Percentiles rank a stretch among this genome's conserved stretches.
These are phyloP conservation scores for Halictus rubicundus DNA, from an alignment of 1,140 invertebrate genomes.

Conservation along the genomic window DNA sequence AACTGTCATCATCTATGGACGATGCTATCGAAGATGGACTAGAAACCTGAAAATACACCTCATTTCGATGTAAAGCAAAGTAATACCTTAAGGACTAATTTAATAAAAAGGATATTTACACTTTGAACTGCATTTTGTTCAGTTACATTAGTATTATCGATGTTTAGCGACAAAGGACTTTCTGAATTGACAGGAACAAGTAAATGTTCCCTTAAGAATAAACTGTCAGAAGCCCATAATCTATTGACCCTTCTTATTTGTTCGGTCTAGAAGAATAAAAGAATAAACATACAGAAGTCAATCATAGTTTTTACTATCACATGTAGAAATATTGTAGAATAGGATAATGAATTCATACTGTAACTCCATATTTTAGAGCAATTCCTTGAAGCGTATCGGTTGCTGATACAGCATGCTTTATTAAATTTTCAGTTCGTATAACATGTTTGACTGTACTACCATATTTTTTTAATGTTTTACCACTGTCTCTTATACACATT, in stretches of 20 bases:
- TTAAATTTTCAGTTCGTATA: conserved; percentile 84
- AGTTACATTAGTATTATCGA: conserved; percentile 68
- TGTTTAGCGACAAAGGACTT: conserved; percentile 82
- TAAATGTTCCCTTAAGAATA: conserved; percentile 91
- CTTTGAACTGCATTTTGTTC: conserved; percentile 62
- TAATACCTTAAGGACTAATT: neutral
- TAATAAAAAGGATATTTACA: conserved; percentile 50
- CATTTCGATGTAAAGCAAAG: conserved; percentile 9
- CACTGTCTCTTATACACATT: conserved; percentile 90
- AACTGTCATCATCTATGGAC: conserved; percentile 84
- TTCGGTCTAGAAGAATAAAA: conserved; percentile 87
- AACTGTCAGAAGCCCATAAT: conserved; percentile 93
- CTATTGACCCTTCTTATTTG: conserved; percentile 93
- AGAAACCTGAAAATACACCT: conserved; percentile 67
- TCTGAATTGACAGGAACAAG: conserved; percentile 88
- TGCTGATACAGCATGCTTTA: conserved; percentile 89
- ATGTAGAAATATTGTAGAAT: conserved; percentile 16
- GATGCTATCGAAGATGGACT: conserved; percentile 74
- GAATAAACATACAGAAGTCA: neutral
- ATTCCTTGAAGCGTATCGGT: conserved; percentile 96
- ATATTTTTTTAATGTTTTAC: conserved; percentile 92
- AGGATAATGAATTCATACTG: conserved; percentile 82
- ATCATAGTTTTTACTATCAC: neutral
- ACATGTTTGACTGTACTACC: conserved; percentile 90
- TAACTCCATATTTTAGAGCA: conserved; percentile 94